These are phyloP conservation scores for Podarcis cretensis DNA, from an alignment of 2,113 vertebrate genomes.

Conservation along the genomic window DNA sequence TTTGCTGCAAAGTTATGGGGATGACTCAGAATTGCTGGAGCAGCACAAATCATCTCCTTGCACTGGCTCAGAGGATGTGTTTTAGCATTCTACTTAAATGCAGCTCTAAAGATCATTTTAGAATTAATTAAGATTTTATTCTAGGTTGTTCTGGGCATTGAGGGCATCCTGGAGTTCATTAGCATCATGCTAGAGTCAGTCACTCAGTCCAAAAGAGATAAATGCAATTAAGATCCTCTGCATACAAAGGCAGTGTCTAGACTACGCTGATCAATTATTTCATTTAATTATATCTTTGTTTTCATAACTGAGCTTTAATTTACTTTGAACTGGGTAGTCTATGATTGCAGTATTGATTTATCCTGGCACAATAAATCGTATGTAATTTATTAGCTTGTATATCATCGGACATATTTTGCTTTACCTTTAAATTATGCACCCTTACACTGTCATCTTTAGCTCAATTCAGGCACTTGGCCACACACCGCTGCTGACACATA, in stretches of 20 bases:
- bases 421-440: neutral
- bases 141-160: neutral
- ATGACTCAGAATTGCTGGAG: neutral
- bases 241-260: neutral
- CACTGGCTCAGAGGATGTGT: neutral
- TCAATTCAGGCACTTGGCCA: neutral
- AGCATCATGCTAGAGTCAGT: neutral
- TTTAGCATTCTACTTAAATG: neutral
- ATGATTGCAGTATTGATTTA: neutral
- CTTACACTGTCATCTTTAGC: neutral
- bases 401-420: constrained; percentile 1
- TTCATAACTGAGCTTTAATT: constrained; percentile 22
- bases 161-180: constrained; percentile 9
- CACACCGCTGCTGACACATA: neutral
- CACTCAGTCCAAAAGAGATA: constrained; percentile 23
- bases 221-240: constrained; percentile 16
- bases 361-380: neutral
- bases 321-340: neutral
- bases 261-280: constrained; percentile 11
- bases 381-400: neutral
- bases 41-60: neutral
- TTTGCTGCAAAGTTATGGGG: neutral
- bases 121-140: constrained; percentile 20
- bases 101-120: neutral
- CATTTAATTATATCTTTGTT: constrained; percentile 29